Evolutionary conservation across 2,113 vertebrate genomes (phyloP), one percentile per base, ranked within the genome.

Genomic region (Orientallactaga bullata): DNA sequence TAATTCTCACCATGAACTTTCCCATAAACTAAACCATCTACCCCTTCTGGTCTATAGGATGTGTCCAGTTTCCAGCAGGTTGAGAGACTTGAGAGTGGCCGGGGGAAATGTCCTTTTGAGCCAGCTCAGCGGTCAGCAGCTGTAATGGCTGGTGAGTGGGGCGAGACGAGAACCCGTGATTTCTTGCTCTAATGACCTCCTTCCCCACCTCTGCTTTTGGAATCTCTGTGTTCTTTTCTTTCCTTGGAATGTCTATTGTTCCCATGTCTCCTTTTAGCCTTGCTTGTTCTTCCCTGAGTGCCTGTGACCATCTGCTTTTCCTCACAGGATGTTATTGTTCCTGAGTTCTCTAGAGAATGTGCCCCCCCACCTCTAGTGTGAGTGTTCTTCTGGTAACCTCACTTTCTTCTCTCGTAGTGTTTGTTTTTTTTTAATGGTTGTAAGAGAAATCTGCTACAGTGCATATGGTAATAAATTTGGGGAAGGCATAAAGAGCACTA

Each of bases 71-170:
- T 99, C 97, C 98, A 97, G 61, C 94, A 98, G 96, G 98, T 98
- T 97, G 97, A 96, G 95, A 84, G 85, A 17, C 97, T 98, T 95
- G 99, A 99, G 97, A 98, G 98, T 0, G 99, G 99, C 91, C 98
- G 98, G 93, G 98, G 98, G 32, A 99, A 98, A 97, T 99, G 99
- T 96, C 99, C 99, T 89, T 99, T 99, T 98, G 99, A 99, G 95
- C 99, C 99, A 88, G 98, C 97, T 94, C 99, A 99, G 96, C 98
- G 98, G 47, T 99, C 99, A 96, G 98, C 99, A 55, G 98, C 99
- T 88, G 98, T 99, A 28, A 98, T 99, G 98, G 98, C 98, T 98
- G 97, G 97, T 97, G 96, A 97, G 96, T 97, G 96, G 93, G 87
- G 92, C 84, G 82, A 93, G 94, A 93, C 61, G 79, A 96, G 96